These are phyloP conservation scores for Clanis bilineata DNA, from an alignment of 2,888 invertebrate genomes.

Conservation along the genomic window DNA sequence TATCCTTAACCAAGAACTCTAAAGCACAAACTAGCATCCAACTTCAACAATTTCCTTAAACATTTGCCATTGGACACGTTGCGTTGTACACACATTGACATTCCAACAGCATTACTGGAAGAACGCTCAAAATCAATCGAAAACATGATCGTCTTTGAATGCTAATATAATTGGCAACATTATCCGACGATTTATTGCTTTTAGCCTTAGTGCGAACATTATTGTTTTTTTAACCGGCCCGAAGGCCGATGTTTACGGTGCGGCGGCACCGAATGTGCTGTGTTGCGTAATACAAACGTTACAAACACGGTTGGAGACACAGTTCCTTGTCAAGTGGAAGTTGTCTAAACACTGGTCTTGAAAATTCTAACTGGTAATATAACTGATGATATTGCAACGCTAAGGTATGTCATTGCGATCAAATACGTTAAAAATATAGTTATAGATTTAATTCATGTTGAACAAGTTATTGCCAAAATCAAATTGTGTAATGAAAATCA, in stretches of 20 bases:
- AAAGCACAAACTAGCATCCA: background rate
- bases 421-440: too few relatives aligned
- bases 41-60: constrained; percentile 1
- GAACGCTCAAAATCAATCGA: constrained; percentile 14
- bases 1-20: background rate
- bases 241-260: background rate
- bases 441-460: too few relatives aligned
- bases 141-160: background rate
- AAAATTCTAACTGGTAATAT: too few relatives aligned
- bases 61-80: background rate
- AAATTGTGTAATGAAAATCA: too few relatives aligned
- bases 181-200: constrained; percentile 6
- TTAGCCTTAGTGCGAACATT: background rate
- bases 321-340: background rate
- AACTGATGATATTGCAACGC: too few relatives aligned
- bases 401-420: too few relatives aligned
- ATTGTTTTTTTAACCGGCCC: constrained; percentile 10
- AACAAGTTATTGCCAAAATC: too few relatives aligned
- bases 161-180: constrained; percentile 9
- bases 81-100: background rate
- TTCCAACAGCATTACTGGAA: background rate
- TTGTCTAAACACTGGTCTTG: too few relatives aligned
- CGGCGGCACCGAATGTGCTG: background rate
- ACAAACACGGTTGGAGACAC: background rate
- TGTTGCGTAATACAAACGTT: background rate